Evolutionary conservation across 2,888 invertebrate species (phyloP), one percentile per base, ranked within the genome.

Genomic region (Labia minor): DNA sequence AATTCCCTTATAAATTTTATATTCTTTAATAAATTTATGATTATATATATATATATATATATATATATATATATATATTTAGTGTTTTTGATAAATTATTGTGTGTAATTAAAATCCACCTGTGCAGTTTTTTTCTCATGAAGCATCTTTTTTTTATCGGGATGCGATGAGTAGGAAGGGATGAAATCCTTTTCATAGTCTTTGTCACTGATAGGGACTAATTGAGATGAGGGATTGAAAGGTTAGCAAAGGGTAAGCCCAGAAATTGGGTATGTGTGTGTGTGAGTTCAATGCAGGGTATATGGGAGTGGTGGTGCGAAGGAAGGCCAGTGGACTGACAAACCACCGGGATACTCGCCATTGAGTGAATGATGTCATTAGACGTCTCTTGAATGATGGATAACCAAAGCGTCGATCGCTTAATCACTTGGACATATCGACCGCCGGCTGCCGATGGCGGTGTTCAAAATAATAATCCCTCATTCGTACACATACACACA

Each of bases 381-480:
- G 66, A 63, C 37, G 33, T 19, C 18, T 19, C 20, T 20, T 21
- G 66, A 19, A 37, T 62, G 61, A 11, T 21, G 20, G 49, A 49
- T 37, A 11, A 20, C 10, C 21, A 66, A 37, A 19, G 62, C 16
- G 21, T 6, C 19, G 62, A 16, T 19, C 14, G 66, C 62, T 20
- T 19, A 37, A 37, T 20, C 49, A 19, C 21, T 37, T 14, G 21
- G 65, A 49, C 18, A 65, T 65, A 65, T 37, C 37, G 37, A 20
- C 37, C 62, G 37, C 61, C 66, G 62, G 62, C 66, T 66, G 66
- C 66, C 66, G 66, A 66, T 66, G 61, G 26, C 26, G 26, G 26
- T 26, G 4, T 66, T 66, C 62, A 62, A 62, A 66, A 62, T 37
- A 66, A 65, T 49, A 61, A 61, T 61, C 26, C 65, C 65, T 26